Percentiles rank a stretch among this genome's conserved stretches.
phyloP scores from a whole-genome alignment of 2,888 invertebrate species.

The Eupithecia subumbrata region DNA sequence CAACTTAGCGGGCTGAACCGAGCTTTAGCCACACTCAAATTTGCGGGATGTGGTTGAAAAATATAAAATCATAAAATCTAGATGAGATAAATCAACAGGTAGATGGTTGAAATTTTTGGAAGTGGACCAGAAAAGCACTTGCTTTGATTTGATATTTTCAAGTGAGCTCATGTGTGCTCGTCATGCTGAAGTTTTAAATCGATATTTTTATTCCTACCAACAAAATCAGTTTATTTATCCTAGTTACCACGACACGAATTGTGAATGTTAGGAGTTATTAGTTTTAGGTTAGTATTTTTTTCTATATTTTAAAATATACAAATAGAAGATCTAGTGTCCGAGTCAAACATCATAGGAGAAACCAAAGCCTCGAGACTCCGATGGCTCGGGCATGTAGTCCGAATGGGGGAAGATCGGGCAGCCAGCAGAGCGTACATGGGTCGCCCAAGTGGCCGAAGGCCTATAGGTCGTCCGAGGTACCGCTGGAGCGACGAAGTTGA shows the following conservation, averaged over 20 bases:
- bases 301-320: too few relatives aligned
- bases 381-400: too few relatives aligned
- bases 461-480: too few relatives aligned
- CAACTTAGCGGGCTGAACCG: conserved; percentile 48
- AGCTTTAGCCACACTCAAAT: conserved; percentile 44
- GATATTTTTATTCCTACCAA: not conserved
- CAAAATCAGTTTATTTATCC: not conserved
- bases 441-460: too few relatives aligned
- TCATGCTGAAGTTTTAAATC: not conserved
- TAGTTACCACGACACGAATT: not conserved
- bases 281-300: not conserved
- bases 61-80: conserved; percentile 27
- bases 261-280: not conserved
- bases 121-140: conserved; percentile 17
- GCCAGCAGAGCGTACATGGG: too few relatives aligned
- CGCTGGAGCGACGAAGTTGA: too few relatives aligned
- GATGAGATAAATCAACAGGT: conserved; percentile 32
- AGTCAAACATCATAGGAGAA: too few relatives aligned
- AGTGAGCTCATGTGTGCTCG: not conserved
- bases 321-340: too few relatives aligned
- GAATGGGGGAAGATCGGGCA: too few relatives aligned
- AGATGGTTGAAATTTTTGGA: conserved; percentile 17
- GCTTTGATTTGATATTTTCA: conserved; percentile 17
- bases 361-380: too few relatives aligned
- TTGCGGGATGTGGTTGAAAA: conserved; percentile 19